Conservation (phyloP, 2,113 vertebrate genomes). For the Cynopterus brachyotis region DNA sequence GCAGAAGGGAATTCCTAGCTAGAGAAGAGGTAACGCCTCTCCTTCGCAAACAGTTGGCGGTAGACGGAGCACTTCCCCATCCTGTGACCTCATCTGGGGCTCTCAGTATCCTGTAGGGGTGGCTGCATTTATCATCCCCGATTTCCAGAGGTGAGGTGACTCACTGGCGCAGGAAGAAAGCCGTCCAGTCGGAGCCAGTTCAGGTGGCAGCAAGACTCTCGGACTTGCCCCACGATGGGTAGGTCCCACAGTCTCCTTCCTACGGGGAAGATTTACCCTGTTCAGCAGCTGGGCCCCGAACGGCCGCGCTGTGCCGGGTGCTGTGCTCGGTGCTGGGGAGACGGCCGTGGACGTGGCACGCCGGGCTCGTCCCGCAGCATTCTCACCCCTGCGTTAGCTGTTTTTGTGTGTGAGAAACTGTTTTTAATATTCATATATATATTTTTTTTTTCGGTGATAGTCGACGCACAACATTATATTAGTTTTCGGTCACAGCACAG, state of each 20-base stretch:
- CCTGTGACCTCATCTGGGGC: conserved; percentile 26
- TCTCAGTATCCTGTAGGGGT: not conserved
- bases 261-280: not conserved
- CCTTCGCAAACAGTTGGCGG: conserved; percentile 30
- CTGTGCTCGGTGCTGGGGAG: not conserved
- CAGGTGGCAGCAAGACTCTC: not conserved
- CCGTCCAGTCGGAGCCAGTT: not conserved
- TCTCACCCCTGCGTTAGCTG: not conserved
- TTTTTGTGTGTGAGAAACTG: too few species aligned
- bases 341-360: not conserved
- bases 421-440: too few species aligned
- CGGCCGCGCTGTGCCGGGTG: not conserved
- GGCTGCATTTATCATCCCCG: not conserved
- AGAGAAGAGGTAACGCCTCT: conserved; percentile 51
- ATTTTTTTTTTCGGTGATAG: too few species aligned
- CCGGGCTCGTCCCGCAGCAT: not conserved
- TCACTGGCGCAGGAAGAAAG: not conserved
- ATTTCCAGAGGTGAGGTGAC: conserved; percentile 3
- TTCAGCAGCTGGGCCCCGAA: not conserved
- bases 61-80: conserved; percentile 33
- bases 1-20: conserved; percentile 32
- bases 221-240: not conserved
- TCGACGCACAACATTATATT: too few species aligned
- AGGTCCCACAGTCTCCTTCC: not conserved
- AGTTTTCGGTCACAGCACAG: too few species aligned